phyloP scores from a whole-genome alignment of 2,888 invertebrate species.

The Tineola bisselliella region DNA sequence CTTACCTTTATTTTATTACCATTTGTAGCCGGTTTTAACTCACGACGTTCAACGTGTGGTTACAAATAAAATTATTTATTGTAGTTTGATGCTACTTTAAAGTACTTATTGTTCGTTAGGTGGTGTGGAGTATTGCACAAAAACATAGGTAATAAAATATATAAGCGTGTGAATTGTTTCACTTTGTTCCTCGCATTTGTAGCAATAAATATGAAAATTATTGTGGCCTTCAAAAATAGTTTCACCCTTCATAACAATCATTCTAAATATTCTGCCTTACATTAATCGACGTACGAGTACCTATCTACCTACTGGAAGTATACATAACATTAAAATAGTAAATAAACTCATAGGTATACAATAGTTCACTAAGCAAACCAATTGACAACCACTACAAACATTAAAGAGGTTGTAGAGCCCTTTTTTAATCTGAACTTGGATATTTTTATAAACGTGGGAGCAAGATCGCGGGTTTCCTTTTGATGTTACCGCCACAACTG shows the following conservation, averaged over 20 bases:
- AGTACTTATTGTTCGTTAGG: slow-evolving; percentile 3
- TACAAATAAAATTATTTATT: slow-evolving; percentile 13
- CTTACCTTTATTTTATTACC: slow-evolving; percentile 54
- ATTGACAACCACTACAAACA: slow-evolving; percentile 4
- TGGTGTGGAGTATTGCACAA: neutral
- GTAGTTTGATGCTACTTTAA: slow-evolving; percentile 8
- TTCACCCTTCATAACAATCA: too few relatives aligned
- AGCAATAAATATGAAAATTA: neutral
- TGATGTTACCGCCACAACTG: slow-evolving; percentile 45
- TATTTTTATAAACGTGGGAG: slow-evolving; percentile 60
- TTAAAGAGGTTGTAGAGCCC: slow-evolving; percentile 1
- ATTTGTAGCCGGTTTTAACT: slow-evolving; percentile 59
- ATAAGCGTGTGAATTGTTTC: neutral
- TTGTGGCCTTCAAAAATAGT: neutral
- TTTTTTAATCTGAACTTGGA: slow-evolving; percentile 24
- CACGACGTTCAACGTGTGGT: slow-evolving; percentile 11
- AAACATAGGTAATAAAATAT: neutral
- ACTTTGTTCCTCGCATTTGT: neutral
- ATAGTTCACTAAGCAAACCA: neutral
- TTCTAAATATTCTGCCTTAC: neutral
- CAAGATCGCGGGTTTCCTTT: slow-evolving; percentile 28
- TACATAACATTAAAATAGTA: neutral
- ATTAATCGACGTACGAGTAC: too few relatives aligned
- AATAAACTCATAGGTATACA: neutral
- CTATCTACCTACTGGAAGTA: too few relatives aligned